Conservation (phyloP, 1,140 invertebrate genomes). For the Steinernema feltiae region DNA sequence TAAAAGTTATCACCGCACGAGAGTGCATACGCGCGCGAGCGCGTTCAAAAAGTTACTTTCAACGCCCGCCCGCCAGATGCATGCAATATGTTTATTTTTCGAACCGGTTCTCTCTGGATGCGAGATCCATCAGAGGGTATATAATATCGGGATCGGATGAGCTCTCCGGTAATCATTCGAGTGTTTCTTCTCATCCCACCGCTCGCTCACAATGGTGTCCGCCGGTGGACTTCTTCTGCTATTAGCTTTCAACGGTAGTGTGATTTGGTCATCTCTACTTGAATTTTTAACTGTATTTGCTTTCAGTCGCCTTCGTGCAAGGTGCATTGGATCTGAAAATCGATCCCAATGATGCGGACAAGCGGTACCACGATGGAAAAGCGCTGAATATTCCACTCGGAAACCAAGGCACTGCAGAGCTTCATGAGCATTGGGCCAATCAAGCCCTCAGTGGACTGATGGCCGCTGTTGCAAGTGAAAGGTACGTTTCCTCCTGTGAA, state of each 20-base stretch:
- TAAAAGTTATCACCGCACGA: background rate
- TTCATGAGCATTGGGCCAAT: slow-evolving; percentile 33
- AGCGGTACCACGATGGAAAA: slow-evolving; percentile 23
- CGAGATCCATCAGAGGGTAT: background rate
- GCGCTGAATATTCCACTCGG: slow-evolving; percentile 32
- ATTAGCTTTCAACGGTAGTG: background rate
- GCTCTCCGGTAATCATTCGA: background rate
- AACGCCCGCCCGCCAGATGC: background rate
- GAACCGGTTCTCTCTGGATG: background rate
- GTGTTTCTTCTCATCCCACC: background rate
- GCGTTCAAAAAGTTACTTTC: background rate
- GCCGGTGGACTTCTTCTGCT: background rate
- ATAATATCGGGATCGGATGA: background rate
- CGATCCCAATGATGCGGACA: background rate
- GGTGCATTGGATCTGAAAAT: background rate
- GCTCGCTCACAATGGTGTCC: background rate
- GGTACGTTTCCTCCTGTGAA: slow-evolving; percentile 11
- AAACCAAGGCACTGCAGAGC: slow-evolving; percentile 31
- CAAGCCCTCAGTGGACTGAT: slow-evolving; percentile 44
- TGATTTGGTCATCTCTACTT: background rate
- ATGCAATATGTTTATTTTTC: slow-evolving; percentile 12
- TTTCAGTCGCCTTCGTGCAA: background rate
- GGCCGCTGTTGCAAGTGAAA: slow-evolving; percentile 39
- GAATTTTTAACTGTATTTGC: background rate
- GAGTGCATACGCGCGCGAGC: background rate